Conservation (phyloP, 1,140 invertebrate genomes). For the Lordiphosa collinella region DNA sequence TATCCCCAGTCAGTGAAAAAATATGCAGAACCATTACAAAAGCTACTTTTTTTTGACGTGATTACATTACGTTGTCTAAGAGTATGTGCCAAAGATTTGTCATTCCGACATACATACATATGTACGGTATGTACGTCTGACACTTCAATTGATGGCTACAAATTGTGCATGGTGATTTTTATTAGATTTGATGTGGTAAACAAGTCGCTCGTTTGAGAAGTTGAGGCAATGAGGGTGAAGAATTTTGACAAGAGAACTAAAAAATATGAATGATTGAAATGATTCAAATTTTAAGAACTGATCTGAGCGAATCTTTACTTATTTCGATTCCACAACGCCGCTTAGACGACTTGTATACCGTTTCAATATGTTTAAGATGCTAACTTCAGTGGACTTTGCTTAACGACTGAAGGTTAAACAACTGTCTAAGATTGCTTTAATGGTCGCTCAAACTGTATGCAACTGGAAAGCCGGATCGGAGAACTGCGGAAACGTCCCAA, state of each 20-base stretch:
- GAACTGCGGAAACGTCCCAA: too few relatives aligned
- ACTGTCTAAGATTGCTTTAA: too few relatives aligned
- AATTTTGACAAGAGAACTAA: background rate
- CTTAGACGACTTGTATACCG: too few relatives aligned
- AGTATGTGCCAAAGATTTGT: constrained; percentile 22
- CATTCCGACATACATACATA: background rate
- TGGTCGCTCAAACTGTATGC: too few relatives aligned
- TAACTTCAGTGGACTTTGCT: too few relatives aligned
- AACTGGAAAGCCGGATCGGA: too few relatives aligned
- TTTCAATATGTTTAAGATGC: too few relatives aligned
- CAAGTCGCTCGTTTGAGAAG: constrained; percentile 29
- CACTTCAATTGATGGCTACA: constrained; percentile 46
- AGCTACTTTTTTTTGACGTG: constrained; percentile 19
- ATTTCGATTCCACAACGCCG: too few relatives aligned
- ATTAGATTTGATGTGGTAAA: constrained; percentile 52
- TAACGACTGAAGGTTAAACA: too few relatives aligned
- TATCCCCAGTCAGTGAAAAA: constrained; percentile 12
- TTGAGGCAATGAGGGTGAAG: background rate
- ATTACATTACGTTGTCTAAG: constrained; percentile 9
- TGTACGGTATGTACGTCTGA: constrained; percentile 16
- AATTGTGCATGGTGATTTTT: constrained; percentile 47
- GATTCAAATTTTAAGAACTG: too few relatives aligned
- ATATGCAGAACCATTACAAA: constrained; percentile 23
- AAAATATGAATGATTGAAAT: too few relatives aligned
- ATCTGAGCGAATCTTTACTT: too few relatives aligned